These are phyloP conservation scores for Chlamydotis undulata DNA, from an alignment of 2,113 vertebrate genomes.

Conservation along the genomic window DNA sequence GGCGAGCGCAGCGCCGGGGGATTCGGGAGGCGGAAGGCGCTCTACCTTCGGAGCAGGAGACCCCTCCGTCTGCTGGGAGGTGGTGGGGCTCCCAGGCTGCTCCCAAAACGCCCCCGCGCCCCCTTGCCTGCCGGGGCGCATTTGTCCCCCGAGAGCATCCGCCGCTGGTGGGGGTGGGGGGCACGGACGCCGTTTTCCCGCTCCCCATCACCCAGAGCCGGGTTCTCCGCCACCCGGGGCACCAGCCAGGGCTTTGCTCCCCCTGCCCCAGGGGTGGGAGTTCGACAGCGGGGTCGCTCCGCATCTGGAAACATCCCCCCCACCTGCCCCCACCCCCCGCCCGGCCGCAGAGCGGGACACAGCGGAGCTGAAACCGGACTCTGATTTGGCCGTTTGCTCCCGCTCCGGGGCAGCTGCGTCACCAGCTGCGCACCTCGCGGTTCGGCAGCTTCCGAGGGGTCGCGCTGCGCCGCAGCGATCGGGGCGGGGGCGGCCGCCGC, in stretches of 20 bases:
- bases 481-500: neutral
- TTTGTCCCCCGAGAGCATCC: neutral
- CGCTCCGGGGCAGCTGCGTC: neutral
- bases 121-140: neutral
- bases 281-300: neutral
- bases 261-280: neutral
- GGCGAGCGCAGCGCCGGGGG: neutral
- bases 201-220: neutral
- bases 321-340: too few relatives aligned
- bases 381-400: neutral
- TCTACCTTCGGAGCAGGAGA: neutral
- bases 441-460: neutral
- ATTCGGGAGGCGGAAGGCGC: neutral
- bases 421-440: slow-evolving; percentile 5
- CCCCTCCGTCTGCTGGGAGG: neutral
- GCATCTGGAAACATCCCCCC: neutral
- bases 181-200: neutral
- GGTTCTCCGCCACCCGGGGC: neutral
- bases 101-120: neutral
- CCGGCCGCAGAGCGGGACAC: neutral
- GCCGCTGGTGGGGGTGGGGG: neutral
- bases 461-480: rapidly evolving
- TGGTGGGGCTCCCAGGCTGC: neutral
- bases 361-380: neutral
- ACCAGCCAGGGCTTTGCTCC: neutral